These are phyloP conservation scores for Gopherus flavomarginatus DNA, from an alignment of 2,113 vertebrate genomes.

Conservation along the genomic window DNA sequence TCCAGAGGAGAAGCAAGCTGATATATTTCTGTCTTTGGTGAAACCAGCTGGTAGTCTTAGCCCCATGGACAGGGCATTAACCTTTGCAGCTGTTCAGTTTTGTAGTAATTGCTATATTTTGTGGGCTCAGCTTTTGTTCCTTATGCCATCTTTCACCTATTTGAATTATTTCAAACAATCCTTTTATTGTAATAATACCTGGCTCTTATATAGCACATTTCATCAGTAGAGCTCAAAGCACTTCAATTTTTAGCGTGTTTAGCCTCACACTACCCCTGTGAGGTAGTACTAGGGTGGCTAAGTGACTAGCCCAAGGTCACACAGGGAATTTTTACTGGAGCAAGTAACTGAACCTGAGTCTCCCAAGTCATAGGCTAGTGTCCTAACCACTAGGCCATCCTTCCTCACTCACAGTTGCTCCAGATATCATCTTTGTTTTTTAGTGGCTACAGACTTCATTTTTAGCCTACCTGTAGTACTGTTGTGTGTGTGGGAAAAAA, in stretches of 20 bases:
- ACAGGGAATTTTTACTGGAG: too few relatives aligned
- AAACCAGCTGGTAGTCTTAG: background rate
- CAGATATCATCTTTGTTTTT: background rate
- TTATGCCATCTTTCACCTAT: background rate
- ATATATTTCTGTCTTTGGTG: background rate
- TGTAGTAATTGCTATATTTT: rapidly evolving
- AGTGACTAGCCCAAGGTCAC: too few relatives aligned
- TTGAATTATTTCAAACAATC: background rate
- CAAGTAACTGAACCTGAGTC: too few relatives aligned
- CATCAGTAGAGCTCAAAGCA: too few relatives aligned
- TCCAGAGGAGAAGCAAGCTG: background rate
- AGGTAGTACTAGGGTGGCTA: too few relatives aligned
- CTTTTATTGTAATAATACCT: background rate
- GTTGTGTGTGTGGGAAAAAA: background rate
- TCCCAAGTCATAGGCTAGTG: too few relatives aligned
- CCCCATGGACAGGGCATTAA: rapidly evolving
- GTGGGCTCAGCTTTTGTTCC: background rate
- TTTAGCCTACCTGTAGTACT: background rate
- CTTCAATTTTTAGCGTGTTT: too few relatives aligned
- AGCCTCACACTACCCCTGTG: too few relatives aligned
- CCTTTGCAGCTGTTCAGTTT: rapidly evolving
- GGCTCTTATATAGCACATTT: too few relatives aligned
- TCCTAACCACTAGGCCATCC: too few relatives aligned
- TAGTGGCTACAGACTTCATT: background rate
- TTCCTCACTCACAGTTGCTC: background rate